Base-by-base conservation (phyloP, 2,113 vertebrate species). In the Campylorhamphus procurvoides region DNA sequence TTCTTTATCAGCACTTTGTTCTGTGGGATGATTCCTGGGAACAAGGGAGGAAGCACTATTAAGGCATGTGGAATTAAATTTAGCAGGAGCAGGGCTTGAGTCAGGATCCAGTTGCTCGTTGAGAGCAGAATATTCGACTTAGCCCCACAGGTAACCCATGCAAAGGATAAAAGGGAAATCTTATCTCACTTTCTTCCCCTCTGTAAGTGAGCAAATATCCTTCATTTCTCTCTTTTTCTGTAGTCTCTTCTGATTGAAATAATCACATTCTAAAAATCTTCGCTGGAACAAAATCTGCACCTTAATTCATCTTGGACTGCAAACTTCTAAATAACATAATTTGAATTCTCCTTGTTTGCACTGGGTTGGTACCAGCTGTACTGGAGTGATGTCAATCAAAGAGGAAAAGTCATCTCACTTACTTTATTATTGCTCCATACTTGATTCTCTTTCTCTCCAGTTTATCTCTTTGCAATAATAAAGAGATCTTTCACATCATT, bases 41-140 rank as follows among this genome's bases (percentile, higher is more conserved):
- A 47, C 64, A 47, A 59, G 10, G 25, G 27, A 59, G 44, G 49
- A 62, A 96, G 52, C 33, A 40, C 29, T 4, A 3, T 18, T 53
- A 31, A 25, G 33, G 25, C 12, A 33, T 7, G 12, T 1, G 2
- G 42, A 67, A 59, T 14, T 0, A 1, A 89, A 63, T 50, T 37
- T 24, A 71, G 39, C 46, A 66, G 55, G 25, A 84, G 12, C 18
- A 58, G 56, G 25, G 22, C 58, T 35, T 0, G 2, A 60, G 33
- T 2, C 3, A 13, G 13, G 28, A 76, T 39, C 11, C 37, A 93
- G 24, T 10, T 60, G 67, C 47, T 82, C 27, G 25, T 63, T 0
- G 3, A 44, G 29, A 75, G 12, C 71, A 58, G 1, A 4, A 16
- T 22, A 18, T 2, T 50, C 49, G n/a, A 5, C 9, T 46, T 33